Conservation (phyloP, 2,888 invertebrate genomes). For the Luffia ferchaultella region DNA sequence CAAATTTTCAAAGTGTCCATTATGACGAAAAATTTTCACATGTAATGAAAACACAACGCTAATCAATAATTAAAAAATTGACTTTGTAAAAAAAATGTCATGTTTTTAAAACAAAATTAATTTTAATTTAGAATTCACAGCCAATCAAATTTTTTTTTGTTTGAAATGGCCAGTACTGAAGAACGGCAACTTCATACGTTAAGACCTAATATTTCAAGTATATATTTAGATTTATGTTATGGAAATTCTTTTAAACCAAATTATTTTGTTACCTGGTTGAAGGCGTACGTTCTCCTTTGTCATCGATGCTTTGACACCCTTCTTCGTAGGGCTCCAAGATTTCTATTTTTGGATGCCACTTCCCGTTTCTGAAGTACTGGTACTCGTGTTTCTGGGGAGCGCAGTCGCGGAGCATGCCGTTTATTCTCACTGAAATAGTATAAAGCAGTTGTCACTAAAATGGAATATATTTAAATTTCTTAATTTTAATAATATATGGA, state of each 20-base stretch:
- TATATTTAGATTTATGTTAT: no score
- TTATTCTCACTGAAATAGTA: conserved; percentile 61
- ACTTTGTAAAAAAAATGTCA: no score
- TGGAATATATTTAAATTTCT: not conserved
- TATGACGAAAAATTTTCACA: no score
- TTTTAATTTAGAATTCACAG: no score
- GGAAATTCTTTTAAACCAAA: conserved; percentile 2
- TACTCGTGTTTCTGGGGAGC: conserved; percentile 75
- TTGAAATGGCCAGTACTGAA: no score
- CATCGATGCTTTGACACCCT: conserved; percentile 72
- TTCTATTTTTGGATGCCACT: conserved; percentile 71
- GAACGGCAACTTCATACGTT: no score
- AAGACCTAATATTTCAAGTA: no score
- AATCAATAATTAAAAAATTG: no score
- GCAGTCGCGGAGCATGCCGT: conserved; percentile 73
- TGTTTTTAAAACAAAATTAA: no score
- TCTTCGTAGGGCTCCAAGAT: conserved; percentile 76
- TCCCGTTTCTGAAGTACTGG: conserved; percentile 67
- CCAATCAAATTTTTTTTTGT: no score
- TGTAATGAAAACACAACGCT: no score
- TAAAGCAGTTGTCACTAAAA: not conserved
- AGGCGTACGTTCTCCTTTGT: conserved; percentile 69
- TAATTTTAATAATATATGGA: not conserved
- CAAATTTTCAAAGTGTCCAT: no score
- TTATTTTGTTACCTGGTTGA: conserved; percentile 47